These are phyloP conservation scores for Palythoa caribaeorum DNA, from an alignment of 92 coral and sea anemone genomes.

Conservation along the genomic window DNA sequence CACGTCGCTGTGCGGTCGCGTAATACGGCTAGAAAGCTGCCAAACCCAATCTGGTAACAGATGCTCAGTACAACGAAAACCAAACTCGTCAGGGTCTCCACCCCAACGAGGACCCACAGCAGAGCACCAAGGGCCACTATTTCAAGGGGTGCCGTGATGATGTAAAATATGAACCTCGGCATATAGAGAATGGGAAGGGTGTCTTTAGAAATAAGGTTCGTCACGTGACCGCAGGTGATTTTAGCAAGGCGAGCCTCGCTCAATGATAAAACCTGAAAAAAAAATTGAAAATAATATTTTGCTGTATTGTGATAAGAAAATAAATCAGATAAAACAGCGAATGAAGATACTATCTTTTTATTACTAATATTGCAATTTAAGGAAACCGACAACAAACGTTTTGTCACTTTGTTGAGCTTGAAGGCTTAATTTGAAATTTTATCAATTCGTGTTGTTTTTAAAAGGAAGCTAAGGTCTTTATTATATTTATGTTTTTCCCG, in stretches of 20 bases:
- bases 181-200: slow-evolving; percentile 32
- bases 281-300: not conserved
- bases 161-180: not conserved
- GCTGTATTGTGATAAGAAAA: too few species aligned
- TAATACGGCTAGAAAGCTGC: slow-evolving; percentile 12
- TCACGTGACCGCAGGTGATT: slow-evolving; percentile 50
- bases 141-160: slow-evolving; percentile 38
- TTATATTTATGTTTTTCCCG: too few species aligned
- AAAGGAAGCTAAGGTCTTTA: too few species aligned
- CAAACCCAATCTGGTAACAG: slow-evolving; percentile 37
- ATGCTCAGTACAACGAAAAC: slow-evolving; percentile 22
- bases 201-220: slow-evolving; percentile 59
- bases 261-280: not conserved
- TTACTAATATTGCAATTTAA: too few species aligned
- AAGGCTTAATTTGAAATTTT: too few species aligned
- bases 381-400: too few species aligned
- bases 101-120: slow-evolving; percentile 38
- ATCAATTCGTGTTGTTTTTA: too few species aligned
- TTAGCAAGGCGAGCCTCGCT: slow-evolving; percentile 30
- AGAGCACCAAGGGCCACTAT: slow-evolving; percentile 26
- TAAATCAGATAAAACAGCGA: too few species aligned
- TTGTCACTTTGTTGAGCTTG: too few species aligned
- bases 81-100: slow-evolving; percentile 23
- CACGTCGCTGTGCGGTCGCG: slow-evolving; percentile 9
- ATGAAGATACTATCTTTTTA: too few species aligned